A percentile compares a stretch with the other conserved stretches of the same genome.
phyloP scores from a whole-genome alignment of 2,113 vertebrate genomes.

The Bagarius yarrelli region DNA sequence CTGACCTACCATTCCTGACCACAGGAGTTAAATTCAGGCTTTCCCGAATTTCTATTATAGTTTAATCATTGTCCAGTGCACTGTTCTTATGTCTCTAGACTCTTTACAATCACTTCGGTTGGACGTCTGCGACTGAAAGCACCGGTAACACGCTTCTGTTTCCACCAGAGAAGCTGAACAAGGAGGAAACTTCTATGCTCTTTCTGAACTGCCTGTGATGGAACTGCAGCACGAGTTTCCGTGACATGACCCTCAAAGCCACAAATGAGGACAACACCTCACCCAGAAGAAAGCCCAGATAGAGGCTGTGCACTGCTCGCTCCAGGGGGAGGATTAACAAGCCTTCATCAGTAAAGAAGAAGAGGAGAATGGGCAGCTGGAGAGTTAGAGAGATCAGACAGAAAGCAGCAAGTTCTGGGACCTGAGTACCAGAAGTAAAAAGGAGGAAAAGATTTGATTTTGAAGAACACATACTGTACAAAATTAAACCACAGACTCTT shows the following conservation, averaged over 20 bases:
- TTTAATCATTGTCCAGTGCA: neutral
- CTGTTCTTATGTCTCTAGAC: neutral
- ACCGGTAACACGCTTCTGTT: conserved; percentile 60
- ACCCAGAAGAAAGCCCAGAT: conserved; percentile 69
- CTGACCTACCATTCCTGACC: neutral
- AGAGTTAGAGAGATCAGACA: conserved; percentile 80
- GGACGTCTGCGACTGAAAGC: conserved; percentile 46
- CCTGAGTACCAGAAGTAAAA: conserved; percentile 65
- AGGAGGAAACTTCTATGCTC: conserved; percentile 48
- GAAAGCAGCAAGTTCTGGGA: conserved; percentile 82
- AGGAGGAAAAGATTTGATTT: neutral
- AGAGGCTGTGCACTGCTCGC: conserved; percentile 68
- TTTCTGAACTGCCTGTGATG: conserved; percentile 68
- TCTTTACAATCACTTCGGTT: conserved; percentile 37
- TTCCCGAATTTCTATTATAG: neutral
- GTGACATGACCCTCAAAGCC: conserved; percentile 73
- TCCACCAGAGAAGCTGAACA: conserved; percentile 55
- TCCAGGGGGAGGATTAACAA: conserved; percentile 76
- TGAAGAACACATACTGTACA: neutral
- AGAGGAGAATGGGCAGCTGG: conserved; percentile 82
- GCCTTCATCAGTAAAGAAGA: conserved; percentile 75
- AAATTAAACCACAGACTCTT: neutral
- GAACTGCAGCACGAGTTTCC: conserved; percentile 74
- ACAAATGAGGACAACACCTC: conserved; percentile 72
- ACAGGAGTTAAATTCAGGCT: neutral